phyloP scores from a whole-genome alignment of 2,888 invertebrate species.

The Eugnorisma glareosa region DNA sequence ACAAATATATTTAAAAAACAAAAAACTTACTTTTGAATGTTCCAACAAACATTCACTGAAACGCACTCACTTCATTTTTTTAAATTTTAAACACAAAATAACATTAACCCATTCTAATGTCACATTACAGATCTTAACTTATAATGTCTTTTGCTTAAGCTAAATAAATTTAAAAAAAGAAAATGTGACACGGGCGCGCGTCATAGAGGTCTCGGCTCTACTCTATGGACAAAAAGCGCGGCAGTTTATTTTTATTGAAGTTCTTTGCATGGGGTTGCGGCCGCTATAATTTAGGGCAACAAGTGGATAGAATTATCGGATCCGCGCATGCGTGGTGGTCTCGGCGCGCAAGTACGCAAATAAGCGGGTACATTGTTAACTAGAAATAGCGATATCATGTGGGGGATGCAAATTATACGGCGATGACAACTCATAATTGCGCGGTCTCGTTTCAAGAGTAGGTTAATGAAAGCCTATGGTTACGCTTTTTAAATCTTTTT shows the following conservation, averaged over 20 bases:
- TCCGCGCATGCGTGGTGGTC: conserved; percentile 90
- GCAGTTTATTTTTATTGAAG: conserved; percentile 83
- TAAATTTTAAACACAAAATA: no score
- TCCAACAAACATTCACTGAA: conserved; percentile 13
- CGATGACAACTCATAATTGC: conserved; percentile 54
- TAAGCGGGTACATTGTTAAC: conserved; percentile 75
- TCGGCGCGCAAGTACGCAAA: conserved; percentile 81
- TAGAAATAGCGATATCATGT: conserved; percentile 84
- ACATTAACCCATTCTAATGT: neutral
- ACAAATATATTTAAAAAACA: neutral
- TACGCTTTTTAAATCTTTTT: conserved; percentile 19
- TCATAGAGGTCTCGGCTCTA: conserved; percentile 76
- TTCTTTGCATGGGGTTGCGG: conserved; percentile 86
- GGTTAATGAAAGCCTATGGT: conserved; percentile 30
- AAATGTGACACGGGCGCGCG: conserved; percentile 79
- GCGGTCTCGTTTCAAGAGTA: conserved; percentile 51
- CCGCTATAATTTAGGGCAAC: conserved; percentile 86
- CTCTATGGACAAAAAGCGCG: conserved; percentile 84
- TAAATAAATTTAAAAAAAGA: conserved; percentile 64
- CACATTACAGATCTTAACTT: neutral
- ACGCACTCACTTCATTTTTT: conserved; percentile 25
- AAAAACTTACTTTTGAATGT: conserved; percentile 28
- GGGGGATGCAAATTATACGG: conserved; percentile 74
- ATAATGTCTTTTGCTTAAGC: neutral
- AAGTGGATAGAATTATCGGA: conserved; percentile 85